Percentiles rank a stretch among this genome's conserved stretches.
Conservation (phyloP, 2,888 invertebrate genomes). For the Nomada fucata region DNA sequence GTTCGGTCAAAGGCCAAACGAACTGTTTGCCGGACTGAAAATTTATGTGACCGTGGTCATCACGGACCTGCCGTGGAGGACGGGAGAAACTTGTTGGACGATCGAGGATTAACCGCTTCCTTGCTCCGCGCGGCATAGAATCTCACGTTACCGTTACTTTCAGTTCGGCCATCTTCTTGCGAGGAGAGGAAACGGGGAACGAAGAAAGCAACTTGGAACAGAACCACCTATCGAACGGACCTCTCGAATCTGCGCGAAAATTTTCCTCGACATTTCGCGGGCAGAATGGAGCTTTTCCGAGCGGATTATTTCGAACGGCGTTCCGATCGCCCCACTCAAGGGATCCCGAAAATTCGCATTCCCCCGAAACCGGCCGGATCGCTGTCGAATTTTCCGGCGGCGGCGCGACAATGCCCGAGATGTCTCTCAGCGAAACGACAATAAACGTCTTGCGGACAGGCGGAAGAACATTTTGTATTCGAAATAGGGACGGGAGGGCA, state of each 20-base stretch:
- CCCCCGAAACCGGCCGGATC: slow-evolving; percentile 9
- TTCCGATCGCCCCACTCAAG: too few relatives aligned
- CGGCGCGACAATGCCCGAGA: slow-evolving; percentile 30
- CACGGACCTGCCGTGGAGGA: not conserved
- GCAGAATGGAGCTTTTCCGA: slow-evolving; percentile 10
- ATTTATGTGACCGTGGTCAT: slow-evolving; percentile 27
- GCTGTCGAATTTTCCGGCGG: slow-evolving; percentile 25
- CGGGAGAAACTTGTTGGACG: not conserved
- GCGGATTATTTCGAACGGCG: not conserved
- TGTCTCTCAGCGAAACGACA: slow-evolving; percentile 26
- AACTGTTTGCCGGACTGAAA: slow-evolving; percentile 51
- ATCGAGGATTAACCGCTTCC: not conserved
- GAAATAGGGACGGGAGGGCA: not conserved
- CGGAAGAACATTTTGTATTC: not conserved
- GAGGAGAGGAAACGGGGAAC: too few relatives aligned
- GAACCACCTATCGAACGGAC: not conserved
- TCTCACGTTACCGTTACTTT: not conserved
- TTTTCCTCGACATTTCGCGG: not conserved
- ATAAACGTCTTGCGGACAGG: slow-evolving; percentile 35
- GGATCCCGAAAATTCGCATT: slow-evolving; percentile 25
- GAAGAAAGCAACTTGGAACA: not conserved
- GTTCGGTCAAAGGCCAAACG: slow-evolving; percentile 50
- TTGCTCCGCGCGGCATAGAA: not conserved
- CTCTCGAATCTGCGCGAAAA: slow-evolving; percentile 1
- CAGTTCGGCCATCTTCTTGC: not conserved